A percentile compares a stretch with the other conserved stretches of the same genome.
phyloP scores from a whole-genome alignment of 2,113 vertebrate genomes.

The Larimichthys crocea region DNA sequence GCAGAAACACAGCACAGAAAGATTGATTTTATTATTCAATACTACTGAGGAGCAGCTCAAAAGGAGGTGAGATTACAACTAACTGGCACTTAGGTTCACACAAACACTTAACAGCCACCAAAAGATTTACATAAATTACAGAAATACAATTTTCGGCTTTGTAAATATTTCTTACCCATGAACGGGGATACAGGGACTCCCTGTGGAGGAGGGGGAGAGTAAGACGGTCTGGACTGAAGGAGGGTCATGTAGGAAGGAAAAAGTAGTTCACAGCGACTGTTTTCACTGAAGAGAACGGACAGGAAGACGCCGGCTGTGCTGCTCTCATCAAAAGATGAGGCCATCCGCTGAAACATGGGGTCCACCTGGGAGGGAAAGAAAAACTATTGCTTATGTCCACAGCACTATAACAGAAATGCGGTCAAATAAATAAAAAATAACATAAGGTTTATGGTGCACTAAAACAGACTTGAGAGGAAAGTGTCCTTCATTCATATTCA shows the following conservation, averaged over 20 bases:
- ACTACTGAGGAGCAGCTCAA: background rate
- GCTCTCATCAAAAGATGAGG: slow-evolving; percentile 91
- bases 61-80: background rate
- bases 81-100: background rate
- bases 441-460: background rate
- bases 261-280: slow-evolving; percentile 86
- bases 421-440: background rate
- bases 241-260: slow-evolving; percentile 86
- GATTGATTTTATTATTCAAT: background rate
- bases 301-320: slow-evolving; percentile 91
- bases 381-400: background rate
- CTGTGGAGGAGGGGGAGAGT: slow-evolving; percentile 72
- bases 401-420: background rate
- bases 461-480: background rate
- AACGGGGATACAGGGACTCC: slow-evolving; percentile 76
- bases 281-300: slow-evolving; percentile 84
- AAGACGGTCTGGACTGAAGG: slow-evolving; percentile 80
- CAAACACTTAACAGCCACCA: background rate
- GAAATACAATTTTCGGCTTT: background rate
- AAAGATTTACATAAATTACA: background rate
- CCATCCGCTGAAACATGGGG: slow-evolving; percentile 92
- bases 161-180: slow-evolving; percentile 67
- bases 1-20: slow-evolving; percentile 36
- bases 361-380: slow-evolving; percentile 73
- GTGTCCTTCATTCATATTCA: background rate